Base-by-base conservation (phyloP, 1,140 invertebrate genomes). In the Venturia canescens region DNA sequence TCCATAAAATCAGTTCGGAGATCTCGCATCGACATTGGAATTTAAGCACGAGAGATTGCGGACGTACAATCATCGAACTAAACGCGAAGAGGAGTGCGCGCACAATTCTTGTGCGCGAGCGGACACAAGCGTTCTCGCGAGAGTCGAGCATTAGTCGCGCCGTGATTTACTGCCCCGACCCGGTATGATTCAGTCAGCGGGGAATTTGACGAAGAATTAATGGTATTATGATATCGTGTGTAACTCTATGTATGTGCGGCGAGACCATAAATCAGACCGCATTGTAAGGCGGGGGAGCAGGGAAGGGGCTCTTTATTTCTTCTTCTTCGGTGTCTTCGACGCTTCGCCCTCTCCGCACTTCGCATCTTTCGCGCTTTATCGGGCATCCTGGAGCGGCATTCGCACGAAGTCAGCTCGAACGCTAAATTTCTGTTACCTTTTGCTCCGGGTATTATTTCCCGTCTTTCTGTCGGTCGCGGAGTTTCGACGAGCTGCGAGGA, bases 161-260 rank as follows among this genome's bases (percentile, higher is more conserved):
- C 84, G 89, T 92, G 91, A 92, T 92, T 92, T 92, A 92, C 90
- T 88, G 90, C 87, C 83, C 82, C 89, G 89, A 80, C 60, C 86
- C 87, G 89, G 88, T 89, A 91, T 91, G 90, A 92, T 92, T 91
- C 90, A 92, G 91, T 91, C 90, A 91, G 91, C 90, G 87, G 89
- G 89, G 91, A 92, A 91, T 92, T 92, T 92, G 91, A 92, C 91
- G 89, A 91, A 92, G 90, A 92, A 92, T 92, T 92, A 92, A 92
- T 92, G 91, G 89, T 91, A 92, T 91, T 92, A 92, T 91, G 91
- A 92, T 92, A 92, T 91, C 90, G 90, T 91, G 90, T 91, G 90
- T 92, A 91, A 91, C 89, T 91, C 89, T 91, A 89, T 91, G 89
- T 91, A 89, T 91, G 90, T 88, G 89, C 88, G 87, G 85, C 84